phyloP scores from a whole-genome alignment of 2,888 invertebrate species.

The Gymnosoma rotundatum region DNA sequence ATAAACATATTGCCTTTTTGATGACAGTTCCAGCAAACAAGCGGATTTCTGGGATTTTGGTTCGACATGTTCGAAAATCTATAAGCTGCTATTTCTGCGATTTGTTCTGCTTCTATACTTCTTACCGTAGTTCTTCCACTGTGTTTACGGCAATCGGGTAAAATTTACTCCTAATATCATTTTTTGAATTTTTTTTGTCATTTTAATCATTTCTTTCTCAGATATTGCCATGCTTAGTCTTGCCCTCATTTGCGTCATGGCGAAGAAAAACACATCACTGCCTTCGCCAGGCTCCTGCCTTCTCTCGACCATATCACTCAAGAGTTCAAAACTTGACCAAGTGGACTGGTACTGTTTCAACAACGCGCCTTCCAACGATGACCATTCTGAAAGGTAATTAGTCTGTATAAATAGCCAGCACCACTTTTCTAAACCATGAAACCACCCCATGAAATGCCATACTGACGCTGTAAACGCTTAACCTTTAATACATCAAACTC shows the following conservation, averaged over 20 bases:
- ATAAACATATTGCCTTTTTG: constrained; percentile 33
- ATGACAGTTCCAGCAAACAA: constrained; percentile 42
- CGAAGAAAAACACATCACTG: constrained; percentile 33
- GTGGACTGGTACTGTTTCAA: no score
- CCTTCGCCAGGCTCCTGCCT: constrained; percentile 15
- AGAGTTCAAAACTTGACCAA: neutral
- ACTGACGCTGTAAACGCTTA: neutral
- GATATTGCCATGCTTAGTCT: neutral
- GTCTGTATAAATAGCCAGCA: constrained; percentile 9
- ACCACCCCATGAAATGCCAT: neutral
- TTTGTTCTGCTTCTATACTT: constrained; percentile 23
- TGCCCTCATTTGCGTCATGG: neutral
- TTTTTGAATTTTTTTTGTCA: constrained; percentile 39
- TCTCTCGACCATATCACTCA: constrained; percentile 8
- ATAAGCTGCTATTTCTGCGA: neutral
- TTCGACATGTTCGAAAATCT: no score
- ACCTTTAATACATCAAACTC: neutral
- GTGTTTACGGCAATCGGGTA: neutral
- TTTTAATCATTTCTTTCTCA: constrained; percentile 45
- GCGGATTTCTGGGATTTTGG: neutral
- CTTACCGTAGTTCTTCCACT: constrained; percentile 16
- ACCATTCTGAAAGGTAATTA: neutral
- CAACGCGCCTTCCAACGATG: neutral
- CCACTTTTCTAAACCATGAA: constrained; percentile 1
- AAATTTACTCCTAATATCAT: constrained; percentile 10